These are phyloP conservation scores for Bradypodion ventrale DNA, from an alignment of 2,797 vertebrate species.

Conservation along the genomic window DNA sequence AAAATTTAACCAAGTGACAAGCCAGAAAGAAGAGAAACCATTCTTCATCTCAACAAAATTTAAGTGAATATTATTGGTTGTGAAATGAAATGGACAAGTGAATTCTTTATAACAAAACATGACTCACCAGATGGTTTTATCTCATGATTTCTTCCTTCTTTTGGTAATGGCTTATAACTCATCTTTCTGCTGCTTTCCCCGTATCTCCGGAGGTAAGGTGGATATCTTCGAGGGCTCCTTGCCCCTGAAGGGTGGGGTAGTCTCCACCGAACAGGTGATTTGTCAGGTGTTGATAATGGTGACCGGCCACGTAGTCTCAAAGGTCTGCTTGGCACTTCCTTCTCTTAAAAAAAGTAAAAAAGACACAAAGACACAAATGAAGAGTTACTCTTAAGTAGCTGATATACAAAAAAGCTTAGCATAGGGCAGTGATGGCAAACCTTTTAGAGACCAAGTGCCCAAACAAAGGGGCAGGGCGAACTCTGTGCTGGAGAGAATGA, in stretches of 20 bases:
- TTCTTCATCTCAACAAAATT: not conserved
- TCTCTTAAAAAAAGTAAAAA: conserved; percentile 77
- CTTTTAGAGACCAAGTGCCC: too few species aligned
- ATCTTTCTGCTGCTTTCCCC: conserved; percentile 81
- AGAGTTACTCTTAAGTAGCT: not conserved
- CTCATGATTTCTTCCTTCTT: conserved; percentile 85
- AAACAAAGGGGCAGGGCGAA: too few species aligned
- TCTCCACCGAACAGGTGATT: conserved; percentile 76
- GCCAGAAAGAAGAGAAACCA: not conserved
- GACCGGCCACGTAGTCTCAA: conserved; percentile 74
- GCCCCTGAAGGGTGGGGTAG: conserved; percentile 84
- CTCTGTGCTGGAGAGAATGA: too few species aligned
- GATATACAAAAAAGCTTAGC: not conserved
- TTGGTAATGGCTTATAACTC: conserved; percentile 81
- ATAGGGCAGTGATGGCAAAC: too few species aligned
- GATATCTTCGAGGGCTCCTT: conserved; percentile 79
- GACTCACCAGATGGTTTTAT: conserved; percentile 85
- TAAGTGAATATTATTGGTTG: not conserved
- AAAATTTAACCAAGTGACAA: not conserved
- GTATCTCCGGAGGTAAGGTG: conserved; percentile 72
- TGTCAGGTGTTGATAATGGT: conserved; percentile 62
- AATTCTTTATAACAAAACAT: not conserved
- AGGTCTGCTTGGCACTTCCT: conserved; percentile 74
- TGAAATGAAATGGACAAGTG: not conserved
- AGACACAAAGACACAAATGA: conserved; percentile 53